Conservation (phyloP, 2,888 invertebrate species). For the Pterobdella sp. region DNA sequence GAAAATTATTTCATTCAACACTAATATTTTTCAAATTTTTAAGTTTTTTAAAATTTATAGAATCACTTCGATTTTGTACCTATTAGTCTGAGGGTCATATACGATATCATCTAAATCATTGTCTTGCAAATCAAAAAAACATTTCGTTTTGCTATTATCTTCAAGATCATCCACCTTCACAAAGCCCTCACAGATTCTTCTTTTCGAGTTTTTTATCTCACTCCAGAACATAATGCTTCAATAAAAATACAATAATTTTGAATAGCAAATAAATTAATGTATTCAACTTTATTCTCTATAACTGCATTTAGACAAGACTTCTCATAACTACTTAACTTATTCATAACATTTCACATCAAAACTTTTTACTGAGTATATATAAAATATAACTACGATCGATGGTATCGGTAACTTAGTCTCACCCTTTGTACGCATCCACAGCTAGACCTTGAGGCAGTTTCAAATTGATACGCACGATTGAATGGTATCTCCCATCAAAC, state of each 20-base stretch:
- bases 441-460: not conserved
- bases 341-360: too few relatives aligned
- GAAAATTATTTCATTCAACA: too few relatives aligned
- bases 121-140: not conserved
- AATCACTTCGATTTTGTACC: not conserved
- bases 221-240: not conserved
- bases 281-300: too few relatives aligned
- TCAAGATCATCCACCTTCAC: not conserved
- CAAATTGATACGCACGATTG: slow-evolving; percentile 14
- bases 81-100: not conserved
- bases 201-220: not conserved
- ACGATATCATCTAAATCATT: not conserved
- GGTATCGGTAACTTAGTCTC: not conserved
- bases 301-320: not conserved
- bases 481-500: slow-evolving; percentile 25
- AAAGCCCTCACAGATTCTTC: not conserved
- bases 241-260: too few relatives aligned
- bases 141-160: not conserved
- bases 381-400: too few relatives aligned
- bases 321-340: not conserved
- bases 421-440: slow-evolving; percentile 24
- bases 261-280: too few relatives aligned
- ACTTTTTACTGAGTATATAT: too few relatives aligned
- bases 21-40: not conserved
- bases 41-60: not conserved